Percentiles rank a stretch among this genome's conserved stretches.
phyloP scores from a whole-genome alignment of 2,888 invertebrate genomes.

The Chloroclysta siterata region DNA sequence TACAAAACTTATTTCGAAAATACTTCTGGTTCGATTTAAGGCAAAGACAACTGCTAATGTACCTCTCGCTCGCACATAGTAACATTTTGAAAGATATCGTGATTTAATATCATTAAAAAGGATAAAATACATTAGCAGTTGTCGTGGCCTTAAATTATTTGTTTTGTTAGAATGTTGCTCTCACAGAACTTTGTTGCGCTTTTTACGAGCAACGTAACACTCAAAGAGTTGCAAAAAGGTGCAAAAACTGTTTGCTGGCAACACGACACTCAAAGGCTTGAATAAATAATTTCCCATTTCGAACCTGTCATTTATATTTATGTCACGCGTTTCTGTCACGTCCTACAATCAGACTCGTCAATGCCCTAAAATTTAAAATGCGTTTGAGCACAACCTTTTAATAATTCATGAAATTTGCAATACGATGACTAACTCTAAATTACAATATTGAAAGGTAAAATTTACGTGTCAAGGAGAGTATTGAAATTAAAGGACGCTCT shows the following conservation, averaged over 20 bases:
- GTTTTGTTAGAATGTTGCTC: too few relatives aligned
- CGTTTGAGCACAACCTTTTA: conserved; percentile 20
- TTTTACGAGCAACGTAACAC: too few relatives aligned
- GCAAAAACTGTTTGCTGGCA: neutral
- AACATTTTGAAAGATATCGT: too few relatives aligned
- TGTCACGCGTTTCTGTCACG: conserved; percentile 22
- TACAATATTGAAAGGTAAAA: conserved; percentile 39
- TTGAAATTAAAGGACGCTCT: conserved; percentile 24
- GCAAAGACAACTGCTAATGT: too few relatives aligned
- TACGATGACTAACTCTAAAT: conserved; percentile 34
- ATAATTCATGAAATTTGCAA: conserved; percentile 34
- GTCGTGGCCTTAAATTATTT: too few relatives aligned
- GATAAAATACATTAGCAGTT: too few relatives aligned
- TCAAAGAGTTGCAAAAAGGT: too few relatives aligned
- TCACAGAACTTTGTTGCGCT: too few relatives aligned
- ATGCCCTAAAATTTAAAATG: conserved; percentile 34
- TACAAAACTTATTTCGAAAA: too few relatives aligned
- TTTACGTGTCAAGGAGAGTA: conserved; percentile 38
- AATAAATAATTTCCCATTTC: conserved; percentile 2
- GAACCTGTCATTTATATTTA: conserved; percentile 10
- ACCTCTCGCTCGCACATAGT: too few relatives aligned
- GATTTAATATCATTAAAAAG: too few relatives aligned
- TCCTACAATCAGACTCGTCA: conserved; percentile 18
- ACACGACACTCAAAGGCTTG: neutral
- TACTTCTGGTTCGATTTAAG: too few relatives aligned